Base-by-base conservation (phyloP, 2,113 vertebrate species). In the Gyps fulvus region DNA sequence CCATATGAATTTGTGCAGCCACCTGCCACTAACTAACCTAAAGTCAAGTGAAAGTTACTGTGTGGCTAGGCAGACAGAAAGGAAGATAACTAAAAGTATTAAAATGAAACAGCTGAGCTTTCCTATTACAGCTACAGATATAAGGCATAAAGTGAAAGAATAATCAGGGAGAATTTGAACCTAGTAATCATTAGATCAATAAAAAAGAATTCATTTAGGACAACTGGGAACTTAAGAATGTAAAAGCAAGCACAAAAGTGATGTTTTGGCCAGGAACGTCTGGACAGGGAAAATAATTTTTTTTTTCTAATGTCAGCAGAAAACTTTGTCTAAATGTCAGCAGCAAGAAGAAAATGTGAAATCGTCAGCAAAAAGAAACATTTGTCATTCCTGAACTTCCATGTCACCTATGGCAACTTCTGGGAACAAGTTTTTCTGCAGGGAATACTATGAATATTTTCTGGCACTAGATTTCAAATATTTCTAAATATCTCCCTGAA, bases 171-270 rank as follows among this genome's bases (percentile, higher is more conserved):
- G 76, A 95, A 91, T 93, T 89, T 95, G 92, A 97, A 92, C 81
- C 57, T 89, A 90, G 93, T 55, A 93, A 93, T 87, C 73, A 94
- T 98, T 97, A 95, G 87, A 95, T 96, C 95, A 95, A 96, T 96
- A 89, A 72, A 93, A 94, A 96, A 90, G 70, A 84, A 77, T 95
- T 87, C 36, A 42, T 95, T 81, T 76, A 85, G 89, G 90, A 97
- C 45, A 57, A 83, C 57, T 74, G 94, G 95, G 97, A 96, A 87
- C 94, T 57, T 90, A 96, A 90, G 91, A 90, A 95, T 72, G 87
- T 74, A 42, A 92, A 95, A 95, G 84, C 91, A 97, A 97, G 93
- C 95, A 86, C 21, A 95, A 91, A 92, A 89, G 71, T 29, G 58
- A 58, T 43, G 49, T 87, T 96, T 95, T 90, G 45, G 95, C 90